Evolutionary conservation across 2,797 vertebrate species (phyloP).

Genomic region (Syndactyla subalaris): DNA sequence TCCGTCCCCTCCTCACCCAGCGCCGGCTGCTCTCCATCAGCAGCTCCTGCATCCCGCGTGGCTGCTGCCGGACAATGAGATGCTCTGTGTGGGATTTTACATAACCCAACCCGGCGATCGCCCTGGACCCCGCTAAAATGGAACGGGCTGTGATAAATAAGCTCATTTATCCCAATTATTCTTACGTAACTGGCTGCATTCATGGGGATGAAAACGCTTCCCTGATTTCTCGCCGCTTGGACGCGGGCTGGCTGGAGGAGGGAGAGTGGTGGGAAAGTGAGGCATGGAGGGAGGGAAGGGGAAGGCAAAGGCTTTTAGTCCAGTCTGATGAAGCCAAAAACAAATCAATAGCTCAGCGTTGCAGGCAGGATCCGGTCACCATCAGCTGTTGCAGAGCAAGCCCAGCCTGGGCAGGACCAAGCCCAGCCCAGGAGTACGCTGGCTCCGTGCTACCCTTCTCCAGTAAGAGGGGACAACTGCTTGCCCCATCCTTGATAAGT

Average conservation of each 20-base stretch:
- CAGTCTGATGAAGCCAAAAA: neutral
- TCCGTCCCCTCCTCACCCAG: neutral
- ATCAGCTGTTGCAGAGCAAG: neutral
- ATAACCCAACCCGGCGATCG: neutral
- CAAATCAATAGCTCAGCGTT: neutral
- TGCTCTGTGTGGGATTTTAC: conserved; percentile 57
- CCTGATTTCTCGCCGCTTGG: neutral
- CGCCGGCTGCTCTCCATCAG: neutral
- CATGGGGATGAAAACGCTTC: conserved; percentile 51
- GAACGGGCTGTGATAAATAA: conserved; percentile 46
- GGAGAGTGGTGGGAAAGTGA: neutral
- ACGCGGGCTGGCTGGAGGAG: neutral
- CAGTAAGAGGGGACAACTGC: neutral
- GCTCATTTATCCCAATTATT: conserved; percentile 66
- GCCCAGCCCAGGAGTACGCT: neutral
- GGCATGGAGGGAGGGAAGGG: neutral
- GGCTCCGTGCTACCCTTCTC: neutral
- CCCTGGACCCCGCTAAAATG: neutral
- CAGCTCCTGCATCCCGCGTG: neutral
- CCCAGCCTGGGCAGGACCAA: neutral
- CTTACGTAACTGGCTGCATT: conserved; percentile 55
- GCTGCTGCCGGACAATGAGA: neutral
- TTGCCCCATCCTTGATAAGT: neutral
- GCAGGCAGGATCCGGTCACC: neutral
- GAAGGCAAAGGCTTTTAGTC: conserved; percentile 12